These are phyloP conservation scores for Struthio camelus DNA, from an alignment of 2,113 vertebrate genomes.

Conservation along the genomic window DNA sequence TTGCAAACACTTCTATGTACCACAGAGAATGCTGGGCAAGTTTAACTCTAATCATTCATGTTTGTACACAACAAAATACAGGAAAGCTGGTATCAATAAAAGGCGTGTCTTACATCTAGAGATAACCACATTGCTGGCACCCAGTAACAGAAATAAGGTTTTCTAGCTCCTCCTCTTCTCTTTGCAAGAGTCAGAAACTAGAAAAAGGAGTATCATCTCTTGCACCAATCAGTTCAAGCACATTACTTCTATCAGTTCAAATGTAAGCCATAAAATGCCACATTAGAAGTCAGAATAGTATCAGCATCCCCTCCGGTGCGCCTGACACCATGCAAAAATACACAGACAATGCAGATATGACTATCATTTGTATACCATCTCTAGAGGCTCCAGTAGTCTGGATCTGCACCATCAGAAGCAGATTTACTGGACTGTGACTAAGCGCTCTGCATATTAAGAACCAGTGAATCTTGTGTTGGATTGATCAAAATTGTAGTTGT, in stretches of 20 bases:
- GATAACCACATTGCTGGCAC: background rate
- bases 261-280: background rate
- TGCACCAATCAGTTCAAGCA: background rate
- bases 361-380: background rate
- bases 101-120: background rate
- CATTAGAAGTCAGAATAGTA: background rate
- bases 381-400: constrained; percentile 7
- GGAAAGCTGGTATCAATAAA: background rate
- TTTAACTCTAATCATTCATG: background rate
- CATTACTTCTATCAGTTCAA: background rate
- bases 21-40: background rate
- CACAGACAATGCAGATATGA: background rate
- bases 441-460: constrained; percentile 46
- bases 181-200: background rate
- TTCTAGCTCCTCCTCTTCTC: background rate
- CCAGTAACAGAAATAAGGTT: background rate
- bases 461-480: constrained; percentile 38
- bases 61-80: too few species aligned
- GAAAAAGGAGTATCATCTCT: background rate
- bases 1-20: background rate
- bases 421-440: constrained; percentile 54
- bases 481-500: constrained; percentile 69
- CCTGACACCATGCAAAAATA: constrained; percentile 2
- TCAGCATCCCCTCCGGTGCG: background rate
- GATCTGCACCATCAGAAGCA: constrained; percentile 25